Evolutionary conservation across 2,113 vertebrate genomes (phyloP).

Genomic region (Campylomormyrus numenius): DNA sequence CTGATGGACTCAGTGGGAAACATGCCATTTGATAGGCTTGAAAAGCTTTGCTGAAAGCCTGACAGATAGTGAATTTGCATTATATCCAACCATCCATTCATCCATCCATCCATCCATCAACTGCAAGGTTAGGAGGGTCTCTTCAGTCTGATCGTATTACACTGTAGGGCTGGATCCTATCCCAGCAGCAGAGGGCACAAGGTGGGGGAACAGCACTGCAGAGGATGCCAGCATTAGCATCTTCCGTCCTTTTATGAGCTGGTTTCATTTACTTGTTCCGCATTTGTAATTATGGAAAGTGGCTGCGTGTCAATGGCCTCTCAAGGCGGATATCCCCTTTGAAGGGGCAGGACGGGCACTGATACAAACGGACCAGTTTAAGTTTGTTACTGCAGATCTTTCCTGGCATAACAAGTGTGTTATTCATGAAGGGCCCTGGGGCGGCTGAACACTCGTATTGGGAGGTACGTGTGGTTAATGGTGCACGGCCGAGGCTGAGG

Average conservation of each 20-base stretch:
- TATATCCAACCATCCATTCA: neutral
- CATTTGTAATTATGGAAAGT: slow-evolving; percentile 4
- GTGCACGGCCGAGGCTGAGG: neutral
- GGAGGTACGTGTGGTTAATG: neutral
- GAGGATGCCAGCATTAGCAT: neutral
- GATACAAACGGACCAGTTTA: neutral
- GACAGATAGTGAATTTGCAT: neutral
- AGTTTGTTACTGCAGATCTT: neutral
- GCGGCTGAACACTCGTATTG: neutral
- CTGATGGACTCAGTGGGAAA: neutral
- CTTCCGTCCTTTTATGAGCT: neutral
- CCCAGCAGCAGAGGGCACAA: neutral
- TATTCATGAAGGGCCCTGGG: neutral
- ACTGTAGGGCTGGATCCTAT: neutral
- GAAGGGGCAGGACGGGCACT: neutral
- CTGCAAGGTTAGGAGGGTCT: neutral
- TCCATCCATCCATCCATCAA: neutral
- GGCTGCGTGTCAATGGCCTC: neutral
- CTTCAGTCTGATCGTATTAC: neutral
- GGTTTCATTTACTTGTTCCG: neutral
- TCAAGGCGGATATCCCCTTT: neutral
- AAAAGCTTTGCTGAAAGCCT: neutral
- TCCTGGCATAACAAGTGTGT: neutral
- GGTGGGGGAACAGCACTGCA: neutral
- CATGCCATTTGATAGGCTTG: neutral